phyloP scores from a whole-genome alignment of 2,797 vertebrate species.

The Picus viridis region DNA sequence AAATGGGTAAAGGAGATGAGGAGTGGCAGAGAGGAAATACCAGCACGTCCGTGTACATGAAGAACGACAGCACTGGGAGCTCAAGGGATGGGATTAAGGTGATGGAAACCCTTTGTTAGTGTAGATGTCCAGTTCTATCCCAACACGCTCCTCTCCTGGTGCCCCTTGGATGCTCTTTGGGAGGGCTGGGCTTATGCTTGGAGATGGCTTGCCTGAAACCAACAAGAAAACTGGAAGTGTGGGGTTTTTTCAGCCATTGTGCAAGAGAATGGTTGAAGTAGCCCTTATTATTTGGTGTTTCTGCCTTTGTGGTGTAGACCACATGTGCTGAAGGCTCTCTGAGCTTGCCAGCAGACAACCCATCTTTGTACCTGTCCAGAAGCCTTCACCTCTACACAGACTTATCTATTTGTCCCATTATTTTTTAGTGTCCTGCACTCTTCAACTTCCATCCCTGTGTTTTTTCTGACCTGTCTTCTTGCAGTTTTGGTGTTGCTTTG shows the following conservation, averaged over 20 bases:
- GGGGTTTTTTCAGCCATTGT: not conserved
- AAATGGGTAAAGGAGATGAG: not conserved
- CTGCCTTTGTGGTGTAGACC: rapidly evolving
- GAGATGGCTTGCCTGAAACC: not conserved
- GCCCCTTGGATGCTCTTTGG: not conserved
- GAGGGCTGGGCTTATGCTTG: rapidly evolving
- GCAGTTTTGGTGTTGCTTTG: rapidly evolving
- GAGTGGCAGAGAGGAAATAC: slow-evolving; percentile 12
- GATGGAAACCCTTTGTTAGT: not conserved
- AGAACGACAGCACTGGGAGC: not conserved
- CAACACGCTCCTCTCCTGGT: rapidly evolving
- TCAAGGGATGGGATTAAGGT: not conserved
- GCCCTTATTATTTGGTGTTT: not conserved
- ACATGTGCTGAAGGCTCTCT: rapidly evolving
- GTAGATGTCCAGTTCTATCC: rapidly evolving
- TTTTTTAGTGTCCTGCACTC: not conserved
- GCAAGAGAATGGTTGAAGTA: rapidly evolving
- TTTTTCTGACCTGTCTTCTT: not conserved
- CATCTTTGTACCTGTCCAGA: not conserved
- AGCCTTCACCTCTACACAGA: not conserved
- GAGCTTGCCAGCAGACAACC: rapidly evolving
- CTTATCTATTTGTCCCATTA: not conserved
- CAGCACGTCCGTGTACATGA: rapidly evolving
- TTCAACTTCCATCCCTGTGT: not conserved
- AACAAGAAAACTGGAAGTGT: no score